These are phyloP conservation scores for Dromius quadrimaculatus DNA, from an alignment of 2,888 invertebrate species.

Conservation along the genomic window DNA sequence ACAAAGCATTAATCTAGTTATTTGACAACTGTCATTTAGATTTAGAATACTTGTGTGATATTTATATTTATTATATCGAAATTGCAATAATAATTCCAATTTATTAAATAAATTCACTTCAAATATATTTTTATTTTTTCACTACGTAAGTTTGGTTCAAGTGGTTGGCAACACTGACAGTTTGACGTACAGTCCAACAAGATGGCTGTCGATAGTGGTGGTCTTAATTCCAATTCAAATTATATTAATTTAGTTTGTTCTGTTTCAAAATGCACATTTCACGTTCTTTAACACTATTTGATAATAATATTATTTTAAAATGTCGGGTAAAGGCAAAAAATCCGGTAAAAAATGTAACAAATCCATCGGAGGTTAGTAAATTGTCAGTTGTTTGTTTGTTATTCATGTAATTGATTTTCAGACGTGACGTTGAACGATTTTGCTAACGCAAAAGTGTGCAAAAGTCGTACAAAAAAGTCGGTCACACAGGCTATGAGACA, in stretches of 20 bases:
- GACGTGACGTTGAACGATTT: slow-evolving; percentile 77
- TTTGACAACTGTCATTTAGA: too few species aligned
- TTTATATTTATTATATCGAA: too few species aligned
- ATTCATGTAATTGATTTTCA: slow-evolving; percentile 63
- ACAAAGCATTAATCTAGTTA: too few species aligned
- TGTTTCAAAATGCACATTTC: slow-evolving; percentile 59
- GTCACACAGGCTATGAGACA: slow-evolving; percentile 61
- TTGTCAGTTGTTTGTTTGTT: slow-evolving; percentile 45
- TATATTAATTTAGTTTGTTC: slow-evolving; percentile 59
- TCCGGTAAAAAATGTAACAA: slow-evolving; percentile 60
- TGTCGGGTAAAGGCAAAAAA: slow-evolving; percentile 63
- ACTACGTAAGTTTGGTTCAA: neutral
- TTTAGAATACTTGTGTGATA: too few species aligned
- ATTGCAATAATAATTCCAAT: too few species aligned
- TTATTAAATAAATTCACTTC: neutral
- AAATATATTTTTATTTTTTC: neutral
- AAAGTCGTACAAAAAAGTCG: slow-evolving; percentile 62
- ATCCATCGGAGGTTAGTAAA: slow-evolving; percentile 63
- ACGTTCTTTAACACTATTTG: slow-evolving; percentile 60
- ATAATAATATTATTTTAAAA: slow-evolving; percentile 56
- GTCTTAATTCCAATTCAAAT: slow-evolving; percentile 58
- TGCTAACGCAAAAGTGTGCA: slow-evolving; percentile 70
- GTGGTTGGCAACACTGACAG: slow-evolving; percentile 8
- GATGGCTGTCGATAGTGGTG: slow-evolving; percentile 63
- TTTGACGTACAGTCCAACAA: slow-evolving; percentile 37